Evolutionary conservation across 2,888 invertebrate genomes (phyloP), one percentile per base, ranked within the genome.

Genomic region (Polyommatus icarus): DNA sequence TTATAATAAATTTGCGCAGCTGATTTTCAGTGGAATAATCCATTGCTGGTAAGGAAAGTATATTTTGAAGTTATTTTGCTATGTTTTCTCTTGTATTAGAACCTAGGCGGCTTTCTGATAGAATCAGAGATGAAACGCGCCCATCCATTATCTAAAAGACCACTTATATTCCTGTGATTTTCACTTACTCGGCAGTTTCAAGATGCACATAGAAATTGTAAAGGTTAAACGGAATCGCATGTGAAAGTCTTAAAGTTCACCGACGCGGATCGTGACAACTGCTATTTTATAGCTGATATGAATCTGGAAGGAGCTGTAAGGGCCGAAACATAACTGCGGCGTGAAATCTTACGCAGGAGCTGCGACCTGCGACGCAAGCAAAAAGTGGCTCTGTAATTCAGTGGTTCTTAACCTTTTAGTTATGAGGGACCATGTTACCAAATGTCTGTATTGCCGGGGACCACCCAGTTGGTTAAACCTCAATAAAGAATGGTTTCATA

Each of bases 221-320:
- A 76, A 82, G 83, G 84, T 84, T 82, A 84, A 84, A 80, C 78
- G 80, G 82, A 78, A 80, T 79, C 78, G 81, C 82, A 83, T 82
- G 81, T 82, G 83, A 82, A 83, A 82, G 78, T 82, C 80, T 81
- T 81, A 81, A 80, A 81, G 78, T 80, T 81, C 80, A 81, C 80
- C 79, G 79, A 80, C 79, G 80, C 76, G 81, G 81, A 84, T 83
- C 84, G 83, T 83, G 82, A 82, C 82, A 77, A 77, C 71, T 76
- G 76, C 78, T 79, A 77, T 78, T 79, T 79, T 81, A 78, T 79
- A 76, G 76, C 78, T 76, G 79, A 78, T 72, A 75, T 73, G 77
- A 80, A 79, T 75, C 59, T 54, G 46, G 73, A 72, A 77, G 73
- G 76, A 67, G 50, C 12, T 76, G 12, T 32, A 76, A 36, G 36